A percentile compares a stretch with the other conserved stretches of the same genome.
These are phyloP conservation scores for Dasyprocta punctata DNA, from an alignment of 2,113 vertebrate species.

Conservation along the genomic window DNA sequence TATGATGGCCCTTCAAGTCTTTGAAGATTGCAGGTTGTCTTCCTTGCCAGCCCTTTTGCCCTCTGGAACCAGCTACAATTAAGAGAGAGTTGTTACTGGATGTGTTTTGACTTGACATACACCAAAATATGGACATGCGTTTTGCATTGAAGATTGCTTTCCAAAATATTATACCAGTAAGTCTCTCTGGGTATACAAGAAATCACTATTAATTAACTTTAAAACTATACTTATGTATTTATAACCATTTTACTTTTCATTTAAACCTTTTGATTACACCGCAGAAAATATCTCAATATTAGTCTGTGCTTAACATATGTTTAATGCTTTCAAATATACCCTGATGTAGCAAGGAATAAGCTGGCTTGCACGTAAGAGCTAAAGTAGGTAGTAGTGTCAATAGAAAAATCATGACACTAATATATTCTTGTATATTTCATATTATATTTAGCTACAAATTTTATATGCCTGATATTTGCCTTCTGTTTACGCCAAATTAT, in stretches of 20 bases:
- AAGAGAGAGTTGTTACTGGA: neutral
- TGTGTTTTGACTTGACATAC: neutral
- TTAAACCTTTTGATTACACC: neutral
- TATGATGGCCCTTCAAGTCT: neutral
- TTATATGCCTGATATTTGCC: neutral
- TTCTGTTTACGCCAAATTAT: neutral
- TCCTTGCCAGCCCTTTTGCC: neutral
- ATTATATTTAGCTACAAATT: neutral
- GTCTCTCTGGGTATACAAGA: neutral
- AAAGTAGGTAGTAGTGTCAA: too few relatives aligned
- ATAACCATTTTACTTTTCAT: neutral
- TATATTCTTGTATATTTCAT: neutral
- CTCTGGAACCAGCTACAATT: neutral
- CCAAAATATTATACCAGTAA: neutral
- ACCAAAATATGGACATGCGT: neutral
- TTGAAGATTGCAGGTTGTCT: neutral
- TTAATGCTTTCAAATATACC: neutral
- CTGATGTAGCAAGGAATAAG: neutral
- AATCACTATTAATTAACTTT: slow-evolving; percentile 9
- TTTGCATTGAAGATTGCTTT: neutral
- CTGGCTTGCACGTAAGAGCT: too few relatives aligned
- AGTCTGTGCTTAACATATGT: neutral
- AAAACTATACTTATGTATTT: neutral
- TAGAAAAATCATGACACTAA: neutral
- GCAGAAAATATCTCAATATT: neutral